Base-by-base conservation (phyloP, 2,888 invertebrate genomes). In the Flabesymbios commensalis region DNA sequence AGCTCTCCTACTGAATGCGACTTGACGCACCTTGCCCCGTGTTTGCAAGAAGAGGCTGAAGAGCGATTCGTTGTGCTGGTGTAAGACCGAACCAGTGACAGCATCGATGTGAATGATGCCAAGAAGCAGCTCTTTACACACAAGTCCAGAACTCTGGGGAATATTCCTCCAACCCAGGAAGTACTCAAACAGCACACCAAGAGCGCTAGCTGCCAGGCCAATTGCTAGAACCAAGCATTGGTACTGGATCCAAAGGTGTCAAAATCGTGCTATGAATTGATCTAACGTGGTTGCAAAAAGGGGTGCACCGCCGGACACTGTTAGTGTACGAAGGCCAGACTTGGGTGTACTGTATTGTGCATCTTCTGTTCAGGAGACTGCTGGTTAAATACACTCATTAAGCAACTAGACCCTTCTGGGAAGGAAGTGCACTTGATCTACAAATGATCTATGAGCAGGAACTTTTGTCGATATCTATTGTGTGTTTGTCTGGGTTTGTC, bases 51-150 rank as follows among this genome's bases (percentile, higher is more conserved):
- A n/a, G 39, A 36, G 39, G 39, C 39, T 10, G 10, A 36, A 22
- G 54, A 53, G 42, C 42, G 54, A 26, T 53, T 53, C 39, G 54
- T 53, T 32, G 54, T 53, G 33, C 54, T 53, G 39, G 36, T 53
- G 39, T 53, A 53, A 36, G 54, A 53, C 54, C 10, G 10, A 14
- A n/a, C 39, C 39, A 36, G 39, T 14, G 39, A n/a, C 39, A 36
- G n/a, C n/a, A n/a, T n/a, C n/a, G n/a, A n/a, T n/a, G n/a, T n/a
- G n/a, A n/a, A n/a, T n/a, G n/a, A n/a, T n/a, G n/a, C n/a, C n/a
- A n/a, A n/a, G n/a, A n/a, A n/a, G n/a, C n/a, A n/a, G n/a, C n/a
- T n/a, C n/a, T n/a, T n/a, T n/a, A n/a, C 39, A n/a, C 54, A 41
- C 41, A 41, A 42, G 22, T 53, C 54, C 36, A 53, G 43, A 17